Evolutionary conservation across 2,113 vertebrate species (phyloP).

Genomic region (Phainopepla nitens): DNA sequence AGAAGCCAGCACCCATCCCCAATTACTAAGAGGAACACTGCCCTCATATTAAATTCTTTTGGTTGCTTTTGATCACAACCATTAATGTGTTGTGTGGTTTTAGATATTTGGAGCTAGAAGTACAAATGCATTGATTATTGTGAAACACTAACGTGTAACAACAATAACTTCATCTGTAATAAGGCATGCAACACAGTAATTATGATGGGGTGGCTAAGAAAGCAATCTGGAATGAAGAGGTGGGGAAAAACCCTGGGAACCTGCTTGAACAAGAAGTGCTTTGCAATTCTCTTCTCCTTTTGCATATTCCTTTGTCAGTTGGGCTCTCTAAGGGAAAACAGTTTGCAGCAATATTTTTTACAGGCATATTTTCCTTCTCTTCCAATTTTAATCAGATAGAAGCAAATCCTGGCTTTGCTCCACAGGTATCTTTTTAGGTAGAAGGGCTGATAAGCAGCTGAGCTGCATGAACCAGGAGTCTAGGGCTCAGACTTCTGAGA

Average conservation of each 20-base stretch:
- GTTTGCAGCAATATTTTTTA: slow-evolving; percentile 42
- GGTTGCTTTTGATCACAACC: slow-evolving; percentile 24
- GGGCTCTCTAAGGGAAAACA: slow-evolving; percentile 16
- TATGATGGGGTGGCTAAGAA: slow-evolving; percentile 23
- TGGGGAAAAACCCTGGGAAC: slow-evolving; percentile 61
- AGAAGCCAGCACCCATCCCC: background rate
- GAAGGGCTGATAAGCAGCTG: slow-evolving; percentile 46
- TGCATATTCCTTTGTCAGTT: slow-evolving; percentile 47
- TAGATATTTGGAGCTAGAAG: background rate
- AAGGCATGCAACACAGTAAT: slow-evolving; percentile 36
- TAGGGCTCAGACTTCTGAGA: background rate
- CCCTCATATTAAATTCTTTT: background rate
- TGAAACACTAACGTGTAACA: slow-evolving; percentile 55
- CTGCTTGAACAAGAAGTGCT: slow-evolving; percentile 57
- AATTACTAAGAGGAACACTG: background rate
- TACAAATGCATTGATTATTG: slow-evolving; percentile 52
- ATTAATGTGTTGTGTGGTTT: slow-evolving; percentile 1
- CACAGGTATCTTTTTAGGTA: slow-evolving; percentile 41
- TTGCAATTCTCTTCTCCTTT: slow-evolving; percentile 42
- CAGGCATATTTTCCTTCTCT: slow-evolving; percentile 32
- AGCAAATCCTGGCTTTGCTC: slow-evolving; percentile 44
- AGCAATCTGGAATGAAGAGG: slow-evolving; percentile 50
- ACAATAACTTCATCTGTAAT: slow-evolving; percentile 46
- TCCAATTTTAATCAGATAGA: slow-evolving; percentile 51
- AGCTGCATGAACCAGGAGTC: slow-evolving; percentile 21